A percentile compares a stretch with the other conserved stretches of the same genome.
phyloP scores from a whole-genome alignment of 2,113 vertebrate species.

The Vimba vimba region DNA sequence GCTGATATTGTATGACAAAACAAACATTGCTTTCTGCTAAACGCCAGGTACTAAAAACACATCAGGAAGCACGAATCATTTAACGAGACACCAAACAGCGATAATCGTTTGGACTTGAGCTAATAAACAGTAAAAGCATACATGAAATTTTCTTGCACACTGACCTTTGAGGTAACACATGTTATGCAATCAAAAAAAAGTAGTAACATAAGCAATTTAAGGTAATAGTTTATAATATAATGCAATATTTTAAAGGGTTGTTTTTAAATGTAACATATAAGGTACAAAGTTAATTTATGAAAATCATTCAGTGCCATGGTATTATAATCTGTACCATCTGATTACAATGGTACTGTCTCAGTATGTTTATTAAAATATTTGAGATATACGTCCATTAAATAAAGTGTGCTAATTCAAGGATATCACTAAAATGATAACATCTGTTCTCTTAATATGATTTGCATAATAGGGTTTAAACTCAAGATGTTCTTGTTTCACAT shows the following conservation, averaged over 20 bases:
- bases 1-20: background rate
- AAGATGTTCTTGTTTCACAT: background rate
- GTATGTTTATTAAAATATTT: background rate
- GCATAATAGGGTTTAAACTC: background rate
- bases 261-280: background rate
- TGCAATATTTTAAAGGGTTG: background rate
- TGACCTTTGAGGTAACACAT: too few species aligned
- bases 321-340: background rate
- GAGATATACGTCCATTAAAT: background rate
- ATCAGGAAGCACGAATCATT: background rate
- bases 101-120: background rate
- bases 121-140: background rate
- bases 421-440: background rate
- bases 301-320: background rate
- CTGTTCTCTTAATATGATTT: background rate
- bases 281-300: background rate
- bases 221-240: background rate
- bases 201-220: too few species aligned
- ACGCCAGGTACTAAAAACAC: background rate
- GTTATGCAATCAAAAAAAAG: too few species aligned
- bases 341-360: background rate
- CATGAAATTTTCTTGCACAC: background rate
- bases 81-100: background rate
- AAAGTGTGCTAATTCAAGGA: background rate
- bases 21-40: background rate